Evolutionary conservation across 1,140 invertebrate genomes (phyloP).

Genomic region (Teleopsis dalmanni): DNA sequence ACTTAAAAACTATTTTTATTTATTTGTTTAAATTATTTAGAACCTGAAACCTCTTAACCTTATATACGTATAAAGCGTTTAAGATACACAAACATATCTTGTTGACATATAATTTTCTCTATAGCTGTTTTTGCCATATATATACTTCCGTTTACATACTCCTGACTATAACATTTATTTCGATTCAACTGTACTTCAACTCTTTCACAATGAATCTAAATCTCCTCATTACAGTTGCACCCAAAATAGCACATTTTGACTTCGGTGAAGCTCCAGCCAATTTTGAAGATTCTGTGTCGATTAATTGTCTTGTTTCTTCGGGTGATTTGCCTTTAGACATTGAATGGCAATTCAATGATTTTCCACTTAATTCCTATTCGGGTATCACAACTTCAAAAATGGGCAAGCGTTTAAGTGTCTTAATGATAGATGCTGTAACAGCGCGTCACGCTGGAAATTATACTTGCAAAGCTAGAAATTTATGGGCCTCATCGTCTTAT

Average conservation of each 20-base stretch:
- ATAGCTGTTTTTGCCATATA: no score
- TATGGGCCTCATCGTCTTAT: constrained; percentile 49
- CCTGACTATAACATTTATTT: no score
- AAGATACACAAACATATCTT: background rate
- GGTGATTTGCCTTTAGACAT: constrained; percentile 58
- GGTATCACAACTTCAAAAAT: constrained; percentile 50
- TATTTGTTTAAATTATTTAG: background rate
- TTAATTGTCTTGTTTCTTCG: constrained; percentile 55
- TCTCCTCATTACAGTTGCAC: constrained; percentile 53
- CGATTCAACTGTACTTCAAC: no score
- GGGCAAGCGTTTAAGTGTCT: constrained; percentile 50
- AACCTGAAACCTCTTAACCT: background rate
- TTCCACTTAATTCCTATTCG: constrained; percentile 39
- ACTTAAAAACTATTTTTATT: no score
- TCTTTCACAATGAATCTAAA: no score
- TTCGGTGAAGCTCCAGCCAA: constrained; percentile 56
- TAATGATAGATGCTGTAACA: constrained; percentile 47
- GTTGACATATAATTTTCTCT: background rate
- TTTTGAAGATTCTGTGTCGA: constrained; percentile 55
- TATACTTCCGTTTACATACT: no score
- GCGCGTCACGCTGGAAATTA: constrained; percentile 56
- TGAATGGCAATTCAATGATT: constrained; percentile 56
- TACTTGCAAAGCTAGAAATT: constrained; percentile 60
- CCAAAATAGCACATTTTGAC: constrained; percentile 56
- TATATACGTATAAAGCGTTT: background rate